Percentiles rank a stretch among this genome's conserved stretches.
These are phyloP conservation scores for Drosophila nasuta DNA, from an alignment of 1,140 invertebrate species.

Conservation along the genomic window DNA sequence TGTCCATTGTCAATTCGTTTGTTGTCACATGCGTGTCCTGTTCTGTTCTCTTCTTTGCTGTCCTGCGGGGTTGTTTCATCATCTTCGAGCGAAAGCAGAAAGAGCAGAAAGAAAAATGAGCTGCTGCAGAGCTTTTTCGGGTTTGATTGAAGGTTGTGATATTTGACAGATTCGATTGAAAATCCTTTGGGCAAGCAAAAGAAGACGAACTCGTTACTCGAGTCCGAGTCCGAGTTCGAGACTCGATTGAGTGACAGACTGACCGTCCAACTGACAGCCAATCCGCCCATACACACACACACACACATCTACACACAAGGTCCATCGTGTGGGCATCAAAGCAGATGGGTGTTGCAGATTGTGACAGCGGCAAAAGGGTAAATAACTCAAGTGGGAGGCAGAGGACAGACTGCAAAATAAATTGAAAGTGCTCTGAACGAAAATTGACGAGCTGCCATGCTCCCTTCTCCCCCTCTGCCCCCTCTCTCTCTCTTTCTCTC, in stretches of 20 bases:
- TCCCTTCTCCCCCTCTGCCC: not conserved
- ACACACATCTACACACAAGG: slow-evolving; percentile 7
- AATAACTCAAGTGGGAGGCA: slow-evolving; percentile 50
- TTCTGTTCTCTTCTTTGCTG: slow-evolving; percentile 25
- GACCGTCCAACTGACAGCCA: slow-evolving; percentile 63
- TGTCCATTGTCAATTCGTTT: slow-evolving; percentile 59
- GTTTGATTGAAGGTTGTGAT: slow-evolving; percentile 84
- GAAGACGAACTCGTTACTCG: slow-evolving; percentile 64
- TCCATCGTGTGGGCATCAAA: slow-evolving; percentile 42
- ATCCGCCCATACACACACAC: slow-evolving; percentile 21
- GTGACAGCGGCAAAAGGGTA: slow-evolving; percentile 78
- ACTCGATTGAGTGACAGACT: slow-evolving; percentile 62
- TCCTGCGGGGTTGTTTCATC: slow-evolving; percentile 67
- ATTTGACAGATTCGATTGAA: slow-evolving; percentile 85
- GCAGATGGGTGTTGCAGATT: slow-evolving; percentile 74
- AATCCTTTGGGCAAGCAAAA: slow-evolving; percentile 76
- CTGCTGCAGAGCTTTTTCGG: slow-evolving; percentile 62
- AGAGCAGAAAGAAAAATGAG: slow-evolving; percentile 66
- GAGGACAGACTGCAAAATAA: slow-evolving; percentile 53
- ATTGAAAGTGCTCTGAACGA: slow-evolving; percentile 75
- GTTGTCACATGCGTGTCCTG: slow-evolving; percentile 54
- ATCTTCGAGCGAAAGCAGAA: slow-evolving; percentile 46
- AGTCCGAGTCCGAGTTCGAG: slow-evolving; percentile 12
- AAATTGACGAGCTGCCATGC: slow-evolving; percentile 70
- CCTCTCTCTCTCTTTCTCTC: not conserved